phyloP scores from a whole-genome alignment of 2,888 invertebrate species.

The Plagodis pulveraria region DNA sequence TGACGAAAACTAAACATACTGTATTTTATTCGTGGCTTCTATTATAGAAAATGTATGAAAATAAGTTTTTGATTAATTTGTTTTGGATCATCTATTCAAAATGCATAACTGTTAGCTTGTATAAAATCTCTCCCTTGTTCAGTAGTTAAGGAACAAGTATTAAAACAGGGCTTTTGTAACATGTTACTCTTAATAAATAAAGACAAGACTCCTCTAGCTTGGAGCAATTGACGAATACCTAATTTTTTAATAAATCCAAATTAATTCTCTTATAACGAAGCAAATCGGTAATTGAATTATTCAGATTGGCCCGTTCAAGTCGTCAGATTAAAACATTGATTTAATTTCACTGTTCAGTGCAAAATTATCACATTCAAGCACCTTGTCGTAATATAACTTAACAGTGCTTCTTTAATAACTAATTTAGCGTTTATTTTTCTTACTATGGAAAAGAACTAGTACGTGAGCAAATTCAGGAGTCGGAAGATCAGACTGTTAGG shows the following conservation, averaged over 20 bases:
- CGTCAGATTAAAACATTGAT: conserved; percentile 66
- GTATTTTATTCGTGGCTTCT: no score
- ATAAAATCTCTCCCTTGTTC: no score
- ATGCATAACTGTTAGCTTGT: background rate
- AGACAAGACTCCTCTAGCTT: conserved; percentile 36
- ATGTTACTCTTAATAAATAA: conserved; percentile 7
- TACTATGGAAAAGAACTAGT: conserved; percentile 3
- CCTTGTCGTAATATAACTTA: conserved; percentile 7
- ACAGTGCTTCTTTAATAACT: background rate
- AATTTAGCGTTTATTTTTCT: background rate
- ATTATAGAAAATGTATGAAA: no score
- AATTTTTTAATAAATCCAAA: conserved; percentile 59
- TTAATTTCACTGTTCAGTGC: conserved; percentile 52
- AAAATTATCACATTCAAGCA: conserved; percentile 7
- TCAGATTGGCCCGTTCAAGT: conserved; percentile 67
- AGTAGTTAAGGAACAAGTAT: no score
- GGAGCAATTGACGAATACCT: conserved; percentile 59
- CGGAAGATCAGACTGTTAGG: no score
- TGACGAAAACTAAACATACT: no score
- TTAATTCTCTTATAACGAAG: conserved; percentile 61
- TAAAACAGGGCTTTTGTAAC: background rate
- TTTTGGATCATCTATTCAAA: background rate
- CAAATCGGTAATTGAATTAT: conserved; percentile 68
- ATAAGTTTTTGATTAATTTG: no score
- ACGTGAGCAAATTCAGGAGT: no score